phyloP scores from a whole-genome alignment of 37 sponge, comb jelly and placozoan genomes.

The Spongia lamella region DNA sequence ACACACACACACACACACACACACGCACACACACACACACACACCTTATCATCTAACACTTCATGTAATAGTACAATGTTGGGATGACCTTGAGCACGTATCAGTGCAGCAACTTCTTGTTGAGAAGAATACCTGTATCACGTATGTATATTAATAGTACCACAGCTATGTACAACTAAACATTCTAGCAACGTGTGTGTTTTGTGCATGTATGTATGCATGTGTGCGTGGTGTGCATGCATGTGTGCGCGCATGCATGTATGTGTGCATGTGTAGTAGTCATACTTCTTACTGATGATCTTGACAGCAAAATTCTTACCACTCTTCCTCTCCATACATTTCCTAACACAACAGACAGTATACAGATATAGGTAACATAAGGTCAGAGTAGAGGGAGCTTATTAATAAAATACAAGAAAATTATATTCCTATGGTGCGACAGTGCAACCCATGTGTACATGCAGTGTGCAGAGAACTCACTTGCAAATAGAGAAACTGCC shows the following conservation, averaged over 20 bases:
- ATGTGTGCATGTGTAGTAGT: neutral
- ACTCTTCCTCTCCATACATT: slow-evolving; percentile 73
- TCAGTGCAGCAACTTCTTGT: slow-evolving; percentile 76
- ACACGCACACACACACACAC: neutral
- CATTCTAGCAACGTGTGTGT: no score
- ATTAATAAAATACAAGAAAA: neutral
- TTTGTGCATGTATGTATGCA: neutral
- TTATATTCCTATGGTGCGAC: no score
- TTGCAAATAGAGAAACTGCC: slow-evolving; percentile 87
- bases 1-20: neutral
- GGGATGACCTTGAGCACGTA: slow-evolving; percentile 89
- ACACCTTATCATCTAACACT: slow-evolving; percentile 79
- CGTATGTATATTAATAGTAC: no score
- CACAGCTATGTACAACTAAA: no score
- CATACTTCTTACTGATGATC: slow-evolving; percentile 86
- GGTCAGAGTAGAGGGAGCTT: no score
- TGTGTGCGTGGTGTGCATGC: neutral
- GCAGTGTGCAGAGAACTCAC: slow-evolving; percentile 32
- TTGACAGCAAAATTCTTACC: slow-evolving; percentile 90
- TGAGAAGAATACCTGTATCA: slow-evolving; percentile 60
- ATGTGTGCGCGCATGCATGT: no score
- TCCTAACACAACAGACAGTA: slow-evolving; percentile 16
- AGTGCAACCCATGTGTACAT: no score
- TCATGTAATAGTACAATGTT: slow-evolving; percentile 83
- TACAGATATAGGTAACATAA: no score